phyloP scores from a whole-genome alignment of 2,113 vertebrate species.

The Sinocyclocheilus maitianheensis region DNA sequence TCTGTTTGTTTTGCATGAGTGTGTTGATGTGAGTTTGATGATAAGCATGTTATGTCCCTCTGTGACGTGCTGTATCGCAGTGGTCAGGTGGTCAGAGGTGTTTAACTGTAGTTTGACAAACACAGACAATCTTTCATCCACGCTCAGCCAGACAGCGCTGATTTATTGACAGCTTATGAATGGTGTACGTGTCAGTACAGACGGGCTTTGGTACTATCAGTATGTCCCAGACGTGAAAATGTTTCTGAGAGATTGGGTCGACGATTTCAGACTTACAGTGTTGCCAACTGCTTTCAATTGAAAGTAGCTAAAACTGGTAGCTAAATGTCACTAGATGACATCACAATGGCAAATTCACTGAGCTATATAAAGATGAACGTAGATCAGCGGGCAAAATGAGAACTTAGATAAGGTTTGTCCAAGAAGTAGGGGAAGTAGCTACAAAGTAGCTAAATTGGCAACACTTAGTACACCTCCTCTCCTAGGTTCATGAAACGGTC shows the following conservation, averaged over 20 bases:
- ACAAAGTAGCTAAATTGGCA: too few species aligned
- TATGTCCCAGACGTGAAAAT: neutral
- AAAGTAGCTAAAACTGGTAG: too few species aligned
- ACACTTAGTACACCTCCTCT: too few species aligned
- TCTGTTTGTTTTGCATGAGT: neutral
- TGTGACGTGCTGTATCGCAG: neutral
- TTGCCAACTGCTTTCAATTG: too few species aligned
- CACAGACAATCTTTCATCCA: neutral
- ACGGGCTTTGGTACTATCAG: neutral
- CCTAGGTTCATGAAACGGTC: too few species aligned
- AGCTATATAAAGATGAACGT: too few species aligned
- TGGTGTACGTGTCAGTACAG: neutral
- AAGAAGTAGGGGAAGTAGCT: too few species aligned
- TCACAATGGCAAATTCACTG: too few species aligned
- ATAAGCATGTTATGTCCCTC: neutral
- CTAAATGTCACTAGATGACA: too few species aligned
- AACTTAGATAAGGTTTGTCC: too few species aligned
- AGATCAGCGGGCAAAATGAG: too few species aligned
- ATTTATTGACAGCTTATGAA: conserved; percentile 15
- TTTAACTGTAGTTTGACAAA: neutral
- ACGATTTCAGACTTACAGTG: neutral
- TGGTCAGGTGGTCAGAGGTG: neutral
- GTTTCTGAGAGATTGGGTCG: neutral
- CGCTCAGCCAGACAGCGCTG: neutral
- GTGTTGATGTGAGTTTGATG: neutral